These are phyloP conservation scores for Papilio protenor DNA, from an alignment of 2,888 invertebrate species.

Conservation along the genomic window DNA sequence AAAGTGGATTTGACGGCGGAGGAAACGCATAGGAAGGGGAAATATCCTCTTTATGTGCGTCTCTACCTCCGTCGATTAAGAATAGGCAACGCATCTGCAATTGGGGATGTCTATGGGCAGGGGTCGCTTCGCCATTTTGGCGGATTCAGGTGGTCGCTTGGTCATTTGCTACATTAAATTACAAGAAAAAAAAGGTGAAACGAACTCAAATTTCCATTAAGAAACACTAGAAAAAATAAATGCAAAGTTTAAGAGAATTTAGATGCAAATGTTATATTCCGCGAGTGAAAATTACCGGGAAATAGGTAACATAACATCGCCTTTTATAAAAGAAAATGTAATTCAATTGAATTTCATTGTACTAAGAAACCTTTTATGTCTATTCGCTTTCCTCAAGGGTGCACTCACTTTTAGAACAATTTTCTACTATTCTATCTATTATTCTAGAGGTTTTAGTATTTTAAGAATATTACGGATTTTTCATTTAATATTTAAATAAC, in stretches of 20 bases:
- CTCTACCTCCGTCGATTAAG: too few species aligned
- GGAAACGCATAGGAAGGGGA: too few species aligned
- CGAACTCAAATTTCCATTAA: too few species aligned
- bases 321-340: slow-evolving; percentile 20
- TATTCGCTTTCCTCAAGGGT: slow-evolving; percentile 27
- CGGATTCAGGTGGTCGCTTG: too few species aligned
- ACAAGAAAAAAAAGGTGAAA: too few species aligned
- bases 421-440: slow-evolving; percentile 11
- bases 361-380: slow-evolving; percentile 29
- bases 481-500: neutral
- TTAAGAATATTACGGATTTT: neutral
- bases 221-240: too few species aligned
- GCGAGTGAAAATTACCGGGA: neutral
- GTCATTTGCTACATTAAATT: too few species aligned
- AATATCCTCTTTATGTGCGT: too few species aligned
- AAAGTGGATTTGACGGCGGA: too few species aligned
- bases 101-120: too few species aligned
- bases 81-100: too few species aligned
- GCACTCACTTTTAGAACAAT: slow-evolving; percentile 14
- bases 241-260: neutral
- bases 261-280: neutral
- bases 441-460: neutral
- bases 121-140: too few species aligned
- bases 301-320: slow-evolving; percentile 7
- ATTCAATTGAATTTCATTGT: slow-evolving; percentile 30